Conservation (phyloP, 2,888 invertebrate species). For the Sthenelais limicola region DNA sequence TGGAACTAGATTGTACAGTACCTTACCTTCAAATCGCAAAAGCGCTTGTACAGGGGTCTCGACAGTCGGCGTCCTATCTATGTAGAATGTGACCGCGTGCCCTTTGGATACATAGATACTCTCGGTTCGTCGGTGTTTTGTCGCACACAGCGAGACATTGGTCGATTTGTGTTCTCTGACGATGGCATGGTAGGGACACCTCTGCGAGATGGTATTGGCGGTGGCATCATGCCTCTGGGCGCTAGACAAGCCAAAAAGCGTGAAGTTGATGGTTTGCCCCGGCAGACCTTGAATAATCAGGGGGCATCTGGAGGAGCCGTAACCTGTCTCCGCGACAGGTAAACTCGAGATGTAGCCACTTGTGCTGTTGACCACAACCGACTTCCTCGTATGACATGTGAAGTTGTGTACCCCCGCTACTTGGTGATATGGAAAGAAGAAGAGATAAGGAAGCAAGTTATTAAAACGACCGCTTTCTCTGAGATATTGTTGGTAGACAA, state of each 20-base stretch:
- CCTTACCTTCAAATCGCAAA: constrained; percentile 27
- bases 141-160: constrained; percentile 34
- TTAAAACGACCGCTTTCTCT: too few relatives aligned
- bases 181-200: constrained; percentile 33
- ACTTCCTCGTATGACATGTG: constrained; percentile 32
- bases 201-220: constrained; percentile 15
- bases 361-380: constrained; percentile 14
- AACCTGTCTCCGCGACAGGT: constrained; percentile 23
- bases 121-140: constrained; percentile 21
- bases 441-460: background rate
- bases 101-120: constrained; percentile 17
- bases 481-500: too few relatives aligned
- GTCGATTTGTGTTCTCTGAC: constrained; percentile 12
- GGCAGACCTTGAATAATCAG: constrained; percentile 19
- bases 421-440: background rate
- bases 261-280: constrained; percentile 37
- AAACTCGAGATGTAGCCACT: constrained; percentile 26
- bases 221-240: background rate
- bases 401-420: constrained; percentile 29
- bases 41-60: constrained; percentile 22
- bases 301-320: constrained; percentile 23
- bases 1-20: background rate
- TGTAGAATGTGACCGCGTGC: constrained; percentile 26
- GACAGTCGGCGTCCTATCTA: constrained; percentile 3
- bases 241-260: constrained; percentile 10